Base-by-base conservation (phyloP, 2,888 invertebrate species). In the Pterostichus niger region DNA sequence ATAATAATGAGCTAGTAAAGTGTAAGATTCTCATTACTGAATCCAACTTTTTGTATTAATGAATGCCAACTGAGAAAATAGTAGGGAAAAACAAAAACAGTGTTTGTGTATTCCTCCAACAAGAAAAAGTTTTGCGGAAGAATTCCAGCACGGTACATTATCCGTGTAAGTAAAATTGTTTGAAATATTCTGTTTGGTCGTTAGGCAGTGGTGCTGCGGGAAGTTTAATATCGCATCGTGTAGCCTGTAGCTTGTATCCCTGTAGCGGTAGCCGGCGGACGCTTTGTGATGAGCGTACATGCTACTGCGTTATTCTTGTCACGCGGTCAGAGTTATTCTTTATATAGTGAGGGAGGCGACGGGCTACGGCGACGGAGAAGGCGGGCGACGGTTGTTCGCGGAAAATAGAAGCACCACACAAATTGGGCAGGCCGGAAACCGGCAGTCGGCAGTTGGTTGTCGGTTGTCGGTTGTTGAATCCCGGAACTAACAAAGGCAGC, bases 291-390 rank as follows among this genome's bases (percentile, higher is more conserved):
- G 49, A 46, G 52, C 54, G 54, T 33, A 35, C 24, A 10, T 9
- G 33, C 64, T 64, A 49, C 40, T 64, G 17, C 56, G 11, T 88
- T 89, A 90, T 90, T 89, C 90, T 85, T 85, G 88, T 89, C 90
- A 89, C 89, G 90, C 87, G 87, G 87, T 87, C 87, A 86, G 88
- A 89, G 89, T 89, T 89, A 90, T 90, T 90, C 89, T 89, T 90
- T 89, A 89, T 89, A 89, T 88, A 88, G 88, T 88, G 87, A 87
- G 89, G 88, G 89, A 88, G 88, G 88, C 88, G 86, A 87, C 88
- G 84, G 85, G 86, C 85, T 86, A 85, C 86, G 86, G 35, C 35
- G 3, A 35, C 35, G 35, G 35, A 35, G 35, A 35, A 35, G 35
- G 35, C 35, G 35, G 40, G 9, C 84, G 83, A 77, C 54, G 83